Evolutionary conservation across 2,888 invertebrate species (phyloP).

Genomic region (Bedellia somnulentella): DNA sequence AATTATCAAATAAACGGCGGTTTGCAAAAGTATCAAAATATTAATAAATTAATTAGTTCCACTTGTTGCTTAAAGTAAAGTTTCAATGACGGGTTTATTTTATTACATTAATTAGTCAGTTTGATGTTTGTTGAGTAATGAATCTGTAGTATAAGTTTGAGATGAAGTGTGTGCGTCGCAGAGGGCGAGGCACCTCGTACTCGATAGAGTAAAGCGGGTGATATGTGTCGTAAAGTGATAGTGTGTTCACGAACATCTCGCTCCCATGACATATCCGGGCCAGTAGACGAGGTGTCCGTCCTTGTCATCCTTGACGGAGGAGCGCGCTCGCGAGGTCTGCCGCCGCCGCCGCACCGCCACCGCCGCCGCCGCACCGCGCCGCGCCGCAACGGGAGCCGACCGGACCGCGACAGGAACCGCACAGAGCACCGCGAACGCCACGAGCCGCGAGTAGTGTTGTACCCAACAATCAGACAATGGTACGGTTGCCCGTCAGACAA

Average conservation of each 20-base stretch:
- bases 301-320: constrained; percentile 98
- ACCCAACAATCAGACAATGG: constrained; percentile 64
- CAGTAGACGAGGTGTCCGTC: constrained; percentile 99
- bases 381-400: constrained; percentile 14
- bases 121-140: too few relatives aligned
- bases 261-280: constrained; percentile 97
- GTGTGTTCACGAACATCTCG: constrained; percentile 96
- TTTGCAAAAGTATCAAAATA: too few relatives aligned
- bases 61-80: too few relatives aligned
- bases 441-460: constrained; percentile 62
- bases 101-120: too few relatives aligned
- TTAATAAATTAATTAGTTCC: too few relatives aligned
- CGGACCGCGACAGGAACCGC: constrained; percentile 16
- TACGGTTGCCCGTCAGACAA: constrained; percentile 65
- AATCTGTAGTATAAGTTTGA: too few relatives aligned
- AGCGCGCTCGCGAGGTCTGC: constrained; percentile 81
- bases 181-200: too few relatives aligned
- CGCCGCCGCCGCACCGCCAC: constrained; percentile 14
- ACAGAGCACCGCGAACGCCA: not conserved
- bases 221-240: constrained; percentile 30
- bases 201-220: too few relatives aligned
- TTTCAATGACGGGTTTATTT: too few relatives aligned
- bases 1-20: too few relatives aligned
- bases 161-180: constrained; percentile 12
- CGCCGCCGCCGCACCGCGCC: constrained; percentile 19